Evolutionary conservation across 2,113 vertebrate species (phyloP), one percentile per base, ranked within the genome.

Genomic region (Dendrocopos noguchii): DNA sequence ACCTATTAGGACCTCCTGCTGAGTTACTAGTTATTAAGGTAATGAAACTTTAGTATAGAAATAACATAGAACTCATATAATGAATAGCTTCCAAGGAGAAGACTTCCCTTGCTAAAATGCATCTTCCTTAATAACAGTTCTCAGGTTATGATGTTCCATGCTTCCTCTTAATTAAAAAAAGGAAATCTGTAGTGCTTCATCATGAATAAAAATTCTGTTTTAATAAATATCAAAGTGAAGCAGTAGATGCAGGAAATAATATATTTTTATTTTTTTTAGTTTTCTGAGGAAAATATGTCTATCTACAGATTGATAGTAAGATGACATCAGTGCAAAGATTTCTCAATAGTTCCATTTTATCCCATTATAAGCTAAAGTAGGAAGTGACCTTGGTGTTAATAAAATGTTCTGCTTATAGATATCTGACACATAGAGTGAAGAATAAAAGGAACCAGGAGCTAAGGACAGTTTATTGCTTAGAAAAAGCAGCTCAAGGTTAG

Each of bases 11-110:
- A 92, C 75, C 91, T 95, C 95, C 96, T 92, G 78, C 82, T 67
- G 96, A 95, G 87, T 96, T 97, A 96, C 95, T 97, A 95, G 96
- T 96, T 97, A 97, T 97, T 96, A 97, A 97, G 73, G 91, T 95
- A 97, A 97, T 96, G 91, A 83, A 96, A 84, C 95, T 97, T 95
- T 70, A 61, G 19, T 64, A 88, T 52, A 84, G 91, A 90, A 90
- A 95, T 94, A 95, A 91, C 71, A 90, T 5, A 88, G 90, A 94
- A 95, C 87, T 91, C 94, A 90, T 81, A 95, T 90, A 96, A 96
- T 89, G 74, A 97, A 94, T 67, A 93, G 74, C n/a, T 96, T 97
- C 83, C 75, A 91, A 77, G n/a, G 70, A 85, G 78, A 47, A 67
- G 59, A 90, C 39, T 87, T 84, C 34, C 67, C 29, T 60, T 0